phyloP scores from a whole-genome alignment of 2,888 invertebrate genomes.

The Scaptomyza flava region DNA sequence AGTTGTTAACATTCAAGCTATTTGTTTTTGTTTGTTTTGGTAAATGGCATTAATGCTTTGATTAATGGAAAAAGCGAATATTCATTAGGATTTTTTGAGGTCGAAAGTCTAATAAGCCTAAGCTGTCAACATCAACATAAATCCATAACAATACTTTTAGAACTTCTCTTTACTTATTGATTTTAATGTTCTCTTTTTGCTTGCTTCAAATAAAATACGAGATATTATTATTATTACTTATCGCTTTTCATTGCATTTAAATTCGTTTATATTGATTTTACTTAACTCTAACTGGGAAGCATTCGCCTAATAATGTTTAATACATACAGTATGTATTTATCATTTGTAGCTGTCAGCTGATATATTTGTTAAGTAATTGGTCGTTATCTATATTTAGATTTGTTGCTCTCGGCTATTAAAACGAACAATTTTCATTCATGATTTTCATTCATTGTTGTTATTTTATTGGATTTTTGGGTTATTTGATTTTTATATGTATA shows the following conservation, averaged over 20 bases:
- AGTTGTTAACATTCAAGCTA: constrained; percentile 18
- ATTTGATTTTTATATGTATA: background rate
- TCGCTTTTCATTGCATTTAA: too few species aligned
- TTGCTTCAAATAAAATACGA: too few species aligned
- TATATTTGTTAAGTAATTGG: background rate
- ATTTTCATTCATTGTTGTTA: background rate
- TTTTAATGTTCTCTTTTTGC: too few species aligned
- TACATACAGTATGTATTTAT: too few species aligned
- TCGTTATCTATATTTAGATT: background rate
- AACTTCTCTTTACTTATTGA: too few species aligned
- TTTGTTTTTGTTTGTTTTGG: constrained; percentile 1
- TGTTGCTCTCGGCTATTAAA: background rate
- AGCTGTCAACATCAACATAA: too few species aligned
- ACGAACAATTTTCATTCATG: background rate
- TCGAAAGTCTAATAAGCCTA: too few species aligned
- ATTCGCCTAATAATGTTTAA: too few species aligned
- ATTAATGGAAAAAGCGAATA: constrained; percentile 3
- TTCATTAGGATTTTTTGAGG: background rate
- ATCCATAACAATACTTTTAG: too few species aligned
- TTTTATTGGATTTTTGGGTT: background rate
- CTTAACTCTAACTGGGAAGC: too few species aligned
- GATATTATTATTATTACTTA: too few species aligned
- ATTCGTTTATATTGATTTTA: too few species aligned
- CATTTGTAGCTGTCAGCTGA: background rate
- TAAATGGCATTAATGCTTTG: constrained; percentile 11